A percentile compares a stretch with the other conserved stretches of the same genome.
Evolutionary conservation across 2,888 invertebrate genomes (phyloP).

Genomic region (Julus scanicus): DNA sequence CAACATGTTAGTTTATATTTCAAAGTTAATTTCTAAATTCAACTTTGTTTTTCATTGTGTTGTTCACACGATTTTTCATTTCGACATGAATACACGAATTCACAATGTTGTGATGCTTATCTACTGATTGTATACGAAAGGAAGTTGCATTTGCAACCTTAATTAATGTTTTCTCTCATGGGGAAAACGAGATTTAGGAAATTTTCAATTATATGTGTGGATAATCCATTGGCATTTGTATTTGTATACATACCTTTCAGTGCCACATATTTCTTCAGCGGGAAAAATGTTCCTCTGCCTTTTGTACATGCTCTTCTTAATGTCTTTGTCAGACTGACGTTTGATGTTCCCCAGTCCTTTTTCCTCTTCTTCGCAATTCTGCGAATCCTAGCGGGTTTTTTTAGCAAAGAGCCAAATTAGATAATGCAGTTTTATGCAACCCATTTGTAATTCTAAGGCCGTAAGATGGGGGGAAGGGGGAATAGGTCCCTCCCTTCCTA

Average conservation of each 20-base stretch:
- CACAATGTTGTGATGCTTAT: no score
- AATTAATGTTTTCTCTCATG: neutral
- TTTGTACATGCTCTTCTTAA: neutral
- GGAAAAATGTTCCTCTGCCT: slow-evolving; percentile 46
- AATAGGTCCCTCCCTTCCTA: no score
- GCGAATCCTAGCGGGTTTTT: neutral
- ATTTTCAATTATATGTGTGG: no score
- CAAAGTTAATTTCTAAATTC: no score
- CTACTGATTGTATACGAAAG: neutral
- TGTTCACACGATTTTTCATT: no score
- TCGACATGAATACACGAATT: no score
- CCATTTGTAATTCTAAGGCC: neutral
- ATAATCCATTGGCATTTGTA: neutral
- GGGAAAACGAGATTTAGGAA: neutral
- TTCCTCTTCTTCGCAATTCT: neutral
- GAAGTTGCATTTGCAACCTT: neutral
- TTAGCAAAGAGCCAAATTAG: neutral
- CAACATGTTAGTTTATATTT: no score
- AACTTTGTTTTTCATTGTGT: no score
- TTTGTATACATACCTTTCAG: slow-evolving; percentile 55
- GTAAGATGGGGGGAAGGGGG: neutral
- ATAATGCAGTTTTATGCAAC: neutral
- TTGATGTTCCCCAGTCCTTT: neutral
- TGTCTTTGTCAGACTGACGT: neutral
- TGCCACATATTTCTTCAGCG: slow-evolving; percentile 57